Evolutionary conservation across 2,888 invertebrate genomes (phyloP).

Genomic region (Acanthosepion pharaonis): DNA sequence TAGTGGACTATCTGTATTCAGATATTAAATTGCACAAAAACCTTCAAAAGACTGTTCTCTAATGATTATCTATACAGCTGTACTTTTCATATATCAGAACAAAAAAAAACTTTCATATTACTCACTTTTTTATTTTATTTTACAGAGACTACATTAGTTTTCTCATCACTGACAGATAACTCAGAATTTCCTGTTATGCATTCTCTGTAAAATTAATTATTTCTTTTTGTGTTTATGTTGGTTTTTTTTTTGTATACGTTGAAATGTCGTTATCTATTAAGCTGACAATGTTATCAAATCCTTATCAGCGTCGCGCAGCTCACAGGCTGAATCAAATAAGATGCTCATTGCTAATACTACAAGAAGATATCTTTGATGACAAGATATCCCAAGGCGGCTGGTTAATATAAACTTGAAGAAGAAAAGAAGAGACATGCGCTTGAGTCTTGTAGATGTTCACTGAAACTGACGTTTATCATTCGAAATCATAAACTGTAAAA

Average conservation of each 20-base stretch:
- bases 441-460: background rate
- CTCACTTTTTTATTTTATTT: too few relatives aligned
- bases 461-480: background rate
- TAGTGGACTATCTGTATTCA: too few relatives aligned
- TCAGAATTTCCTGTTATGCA: too few relatives aligned
- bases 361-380: background rate
- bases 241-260: background rate
- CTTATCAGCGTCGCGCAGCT: background rate
- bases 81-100: too few relatives aligned
- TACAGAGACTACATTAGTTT: too few relatives aligned
- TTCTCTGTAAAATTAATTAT: too few relatives aligned
- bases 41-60: too few relatives aligned
- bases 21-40: too few relatives aligned
- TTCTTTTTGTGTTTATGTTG: background rate
- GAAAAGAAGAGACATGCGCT: background rate
- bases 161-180: too few relatives aligned
- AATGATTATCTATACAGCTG: too few relatives aligned
- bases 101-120: too few relatives aligned
- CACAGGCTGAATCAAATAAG: background rate
- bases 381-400: background rate
- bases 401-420: background rate
- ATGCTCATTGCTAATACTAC: background rate
- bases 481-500: background rate
- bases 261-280: background rate
- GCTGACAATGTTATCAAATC: background rate